Evolutionary conservation across 2,888 invertebrate species (phyloP).

Genomic region (Icerya purchasi): DNA sequence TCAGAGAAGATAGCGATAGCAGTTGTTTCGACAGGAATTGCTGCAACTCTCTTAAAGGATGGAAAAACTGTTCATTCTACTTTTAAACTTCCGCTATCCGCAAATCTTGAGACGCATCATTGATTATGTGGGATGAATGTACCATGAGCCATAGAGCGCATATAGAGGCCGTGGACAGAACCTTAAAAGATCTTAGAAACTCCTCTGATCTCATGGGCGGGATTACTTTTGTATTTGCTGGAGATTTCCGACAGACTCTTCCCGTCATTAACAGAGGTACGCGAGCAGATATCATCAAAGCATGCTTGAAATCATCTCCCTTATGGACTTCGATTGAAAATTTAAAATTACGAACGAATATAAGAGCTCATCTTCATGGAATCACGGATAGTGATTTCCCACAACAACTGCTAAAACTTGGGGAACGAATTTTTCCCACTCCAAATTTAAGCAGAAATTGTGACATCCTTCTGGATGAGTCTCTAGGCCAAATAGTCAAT

Average conservation of each 20-base stretch:
- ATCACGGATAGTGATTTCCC: not conserved
- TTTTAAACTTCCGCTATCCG: conserved; percentile 1
- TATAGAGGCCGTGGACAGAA: not conserved
- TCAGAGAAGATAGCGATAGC: not conserved
- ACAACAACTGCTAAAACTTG: not conserved
- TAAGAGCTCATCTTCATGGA: not conserved
- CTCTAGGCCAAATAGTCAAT: not conserved
- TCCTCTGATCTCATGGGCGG: not conserved
- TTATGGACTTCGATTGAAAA: too few relatives aligned
- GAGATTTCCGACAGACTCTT: not conserved
- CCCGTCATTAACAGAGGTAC: not conserved
- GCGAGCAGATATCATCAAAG: not conserved
- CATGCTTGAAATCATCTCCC: not conserved
- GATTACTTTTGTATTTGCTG: conserved; percentile 3
- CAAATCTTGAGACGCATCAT: conserved; percentile 1
- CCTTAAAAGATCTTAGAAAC: not conserved
- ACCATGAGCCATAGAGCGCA: not conserved
- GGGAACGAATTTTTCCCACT: not conserved
- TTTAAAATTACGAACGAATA: not conserved
- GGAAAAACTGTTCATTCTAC: not conserved
- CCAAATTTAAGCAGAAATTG: too few relatives aligned
- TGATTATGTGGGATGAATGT: conserved; percentile 3
- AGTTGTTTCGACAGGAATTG: not conserved
- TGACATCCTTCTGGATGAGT: too few relatives aligned
- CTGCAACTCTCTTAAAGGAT: not conserved